Base-by-base conservation (phyloP, 2,888 invertebrate species). In the Thera britannica region DNA sequence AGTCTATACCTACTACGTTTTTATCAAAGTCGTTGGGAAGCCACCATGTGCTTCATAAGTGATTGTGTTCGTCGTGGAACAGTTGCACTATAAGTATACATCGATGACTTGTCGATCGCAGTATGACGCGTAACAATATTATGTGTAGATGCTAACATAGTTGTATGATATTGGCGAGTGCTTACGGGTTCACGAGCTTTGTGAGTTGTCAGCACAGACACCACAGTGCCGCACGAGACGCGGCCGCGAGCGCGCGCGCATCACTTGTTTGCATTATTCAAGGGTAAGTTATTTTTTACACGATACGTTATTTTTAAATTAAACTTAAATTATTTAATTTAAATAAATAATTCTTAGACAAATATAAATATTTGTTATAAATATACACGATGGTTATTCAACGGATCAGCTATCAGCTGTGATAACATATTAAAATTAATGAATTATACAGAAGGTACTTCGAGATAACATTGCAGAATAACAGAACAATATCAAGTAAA, bases 141-240 rank as follows among this genome's bases (percentile, higher is more conserved):
- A 23, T 23, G 23, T 23, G 23, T 23, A 38, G 3, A 38, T 38
- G 6, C 38, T 8, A n/a, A 48, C 48, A 11, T 48, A n/a, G 48
- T 2, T 48, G 35, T 58, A 65, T 41, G 23, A 59, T 62, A 34
- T 59, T 51, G 58, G 65, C 56, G 56, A 41, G 68, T 38, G 69
- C 65, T 65, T 62, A 38, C 49, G 66, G 72, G 69, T 73, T 72
- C 67, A 74, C 72, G 70, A 74, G 70, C 68, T 69, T 69, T 66
- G 73, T 72, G 75, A 71, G 72, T 68, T 65, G 62, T 35, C 38
- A 12, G 66, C 49, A 54, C 51, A 58, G 71, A 56, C 57, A 58
- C 68, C 60, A 63, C 77, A 79, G 79, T 79, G 71, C 72, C 69
- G 71, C 65, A 58, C 72, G 76, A 71, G 75, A 69, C 70, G 70